Evolutionary conservation across 2,113 vertebrate genomes (phyloP), one percentile per base, ranked within the genome.

Genomic region (Paracanthobrama guichenoti): DNA sequence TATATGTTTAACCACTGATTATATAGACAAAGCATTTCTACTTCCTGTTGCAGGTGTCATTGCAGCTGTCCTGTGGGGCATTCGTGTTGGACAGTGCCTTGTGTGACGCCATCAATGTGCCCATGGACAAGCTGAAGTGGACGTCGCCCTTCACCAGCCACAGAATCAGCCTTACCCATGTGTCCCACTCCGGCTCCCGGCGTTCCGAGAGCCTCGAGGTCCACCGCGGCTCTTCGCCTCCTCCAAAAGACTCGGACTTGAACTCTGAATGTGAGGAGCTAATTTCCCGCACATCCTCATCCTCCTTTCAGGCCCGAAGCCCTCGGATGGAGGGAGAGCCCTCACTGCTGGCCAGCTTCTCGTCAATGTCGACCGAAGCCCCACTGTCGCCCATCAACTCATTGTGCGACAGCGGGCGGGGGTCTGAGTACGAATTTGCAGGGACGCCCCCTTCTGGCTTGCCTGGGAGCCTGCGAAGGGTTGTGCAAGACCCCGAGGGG

Each of bases 51-150:
- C 93, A 99, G 97, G 96, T 94, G 6, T 95, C 95, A 79, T 92
- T 99, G 88, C 98, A 99, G 94, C 90, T 97, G 91, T 97, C 97
- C 6, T 95, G 95, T 0, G 97, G 98, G 28, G 96, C 96, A 9
- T 99, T 98, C 48, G 89, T 94, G 46, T 87, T 99, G 82, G 96
- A 95, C 79, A 64, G 88, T 0, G 95, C 95, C 69, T 95, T 99
- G 90, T 98, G 95, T 0, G 83, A 95, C 0, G 94, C 96, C 44
- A 88, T 95, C 59, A 94, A 83, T 8, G 96, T 99, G 86, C 97
- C 97, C 86, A 95, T 98, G 95, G 96, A 98, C 90, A 98, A 98
- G 89, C 94, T 99, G 16, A 97, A 96, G 92, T 96, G 98, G 97
- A 97, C 96, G 0, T 99, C 98, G 0, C 98, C 97, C 0, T 99